phyloP scores from a whole-genome alignment of 2,888 invertebrate species.

The Heterodera filipjevi region DNA sequence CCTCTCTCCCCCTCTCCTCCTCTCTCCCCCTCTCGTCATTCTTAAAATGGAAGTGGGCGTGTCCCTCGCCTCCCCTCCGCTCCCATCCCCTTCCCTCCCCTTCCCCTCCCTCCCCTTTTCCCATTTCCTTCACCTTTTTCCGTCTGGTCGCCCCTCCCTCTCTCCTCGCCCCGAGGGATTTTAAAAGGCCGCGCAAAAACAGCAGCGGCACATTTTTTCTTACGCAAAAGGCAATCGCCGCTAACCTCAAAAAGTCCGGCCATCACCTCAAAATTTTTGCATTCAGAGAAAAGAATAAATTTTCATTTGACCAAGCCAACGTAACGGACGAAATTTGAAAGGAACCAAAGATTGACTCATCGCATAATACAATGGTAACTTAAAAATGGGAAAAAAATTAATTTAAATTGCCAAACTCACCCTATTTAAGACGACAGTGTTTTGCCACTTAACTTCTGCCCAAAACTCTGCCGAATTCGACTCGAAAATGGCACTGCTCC shows the following conservation, averaged over 20 bases:
- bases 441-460: not conserved
- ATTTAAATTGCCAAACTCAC: not conserved
- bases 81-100: not conserved
- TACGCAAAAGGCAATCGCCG: not conserved
- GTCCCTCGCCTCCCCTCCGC: not conserved
- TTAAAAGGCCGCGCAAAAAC: not conserved
- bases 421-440: not conserved
- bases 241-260: not conserved
- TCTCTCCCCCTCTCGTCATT: not conserved
- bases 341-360: not conserved
- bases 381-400: too few species aligned
- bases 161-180: not conserved
- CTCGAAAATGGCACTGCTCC: not conserved
- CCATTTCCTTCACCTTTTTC: not conserved
- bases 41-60: constrained; percentile 3
- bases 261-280: not conserved
- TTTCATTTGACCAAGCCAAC: not conserved
- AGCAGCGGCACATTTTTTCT: not conserved
- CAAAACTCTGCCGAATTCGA: not conserved
- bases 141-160: constrained; percentile 9
- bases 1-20: not conserved
- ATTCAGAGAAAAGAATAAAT: not conserved
- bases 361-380: not conserved
- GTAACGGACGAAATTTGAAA: not conserved
- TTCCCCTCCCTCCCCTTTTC: not conserved